Base-by-base conservation (phyloP, 1,140 invertebrate species). In the Chlorops oryzae region DNA sequence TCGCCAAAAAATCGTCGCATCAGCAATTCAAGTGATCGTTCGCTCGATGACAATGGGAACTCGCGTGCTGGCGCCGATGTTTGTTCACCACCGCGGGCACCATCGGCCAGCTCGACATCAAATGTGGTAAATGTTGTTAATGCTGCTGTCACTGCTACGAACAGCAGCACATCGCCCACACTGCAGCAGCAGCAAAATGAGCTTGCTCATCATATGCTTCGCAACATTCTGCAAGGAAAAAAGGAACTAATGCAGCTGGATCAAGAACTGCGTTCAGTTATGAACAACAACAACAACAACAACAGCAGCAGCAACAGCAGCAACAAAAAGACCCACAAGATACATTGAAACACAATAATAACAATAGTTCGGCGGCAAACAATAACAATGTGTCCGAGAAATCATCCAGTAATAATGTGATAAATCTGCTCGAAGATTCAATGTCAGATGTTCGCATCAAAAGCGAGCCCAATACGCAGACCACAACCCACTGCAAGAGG, bases 161-260 rank as follows among this genome's bases (percentile, higher is more conserved):
- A 56, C 56, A 48, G 45, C 45, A 44, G 25, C 48, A 54, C 17
- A 44, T 57, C 59, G 10, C 61, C 58, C 5, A 56, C 58, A 9
- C 51, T 78, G 76, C 59, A 65, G 50, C 77, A 59, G 56, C 72
- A 72, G 59, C 71, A 80, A 60, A 81, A 84, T 18, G 83, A 86
- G 59, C 79, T 87, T 58, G 85, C 83, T 40, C 84, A 89, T 72
- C 84, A 88, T 70, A 88, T 90, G 81, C 78, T 89, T 46, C 78
- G 87, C 27, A 87, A 90, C 59, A 89, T 90, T 61, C 77, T 90
- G 41, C 87, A 90, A 67, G 86, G 84, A 35, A 89, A 89, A 63
- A 86, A 90, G 69, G 84, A 86, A 55, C 70, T 86, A 24, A 73
- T 85, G 64, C 78, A 82, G 38, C 73, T 85, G 4, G 80, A 82